Percentiles rank a stretch among this genome's conserved stretches.
Evolutionary conservation across 37 sponge, comb jelly and placozoan species (phyloP).

Genomic region (Eunapius fragilis): DNA sequence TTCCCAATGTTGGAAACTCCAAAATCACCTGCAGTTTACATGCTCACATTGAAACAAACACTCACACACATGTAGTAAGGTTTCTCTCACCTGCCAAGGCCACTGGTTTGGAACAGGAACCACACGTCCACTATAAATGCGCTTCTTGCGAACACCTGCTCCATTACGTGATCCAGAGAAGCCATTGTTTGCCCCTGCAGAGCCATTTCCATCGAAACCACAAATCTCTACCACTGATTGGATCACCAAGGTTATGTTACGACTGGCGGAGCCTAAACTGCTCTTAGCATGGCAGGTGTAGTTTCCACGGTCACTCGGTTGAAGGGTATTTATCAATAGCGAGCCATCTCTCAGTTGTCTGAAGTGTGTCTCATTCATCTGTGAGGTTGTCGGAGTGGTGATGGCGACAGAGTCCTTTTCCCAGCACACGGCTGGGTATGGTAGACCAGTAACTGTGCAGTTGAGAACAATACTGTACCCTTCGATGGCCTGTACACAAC

Average conservation of each 20-base stretch:
- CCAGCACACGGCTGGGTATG: constrained; percentile 21
- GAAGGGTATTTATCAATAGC: not conserved
- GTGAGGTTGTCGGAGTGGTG: not conserved
- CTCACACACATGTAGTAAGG: not conserved
- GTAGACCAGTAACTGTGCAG: constrained; percentile 6
- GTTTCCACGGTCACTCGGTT: not conserved
- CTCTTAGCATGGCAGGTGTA: not conserved
- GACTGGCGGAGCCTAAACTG: not conserved
- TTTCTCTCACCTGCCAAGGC: not conserved
- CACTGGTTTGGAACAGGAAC: not conserved
- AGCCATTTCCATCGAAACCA: not conserved
- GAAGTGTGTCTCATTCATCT: not conserved
- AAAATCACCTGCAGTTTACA: not conserved
- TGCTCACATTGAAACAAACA: not conserved
- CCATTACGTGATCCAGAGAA: not conserved
- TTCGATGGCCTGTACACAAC: constrained; percentile 10
- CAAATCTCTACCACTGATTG: not conserved
- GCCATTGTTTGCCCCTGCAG: not conserved
- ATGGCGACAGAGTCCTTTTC: not conserved
- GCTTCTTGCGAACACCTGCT: not conserved
- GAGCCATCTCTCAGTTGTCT: not conserved
- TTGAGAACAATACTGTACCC: constrained; percentile 21
- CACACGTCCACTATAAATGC: not conserved
- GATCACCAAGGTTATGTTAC: not conserved
- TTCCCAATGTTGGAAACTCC: not conserved